These are phyloP conservation scores for Orthosia cruda DNA, from an alignment of 2,888 invertebrate genomes.

Conservation along the genomic window DNA sequence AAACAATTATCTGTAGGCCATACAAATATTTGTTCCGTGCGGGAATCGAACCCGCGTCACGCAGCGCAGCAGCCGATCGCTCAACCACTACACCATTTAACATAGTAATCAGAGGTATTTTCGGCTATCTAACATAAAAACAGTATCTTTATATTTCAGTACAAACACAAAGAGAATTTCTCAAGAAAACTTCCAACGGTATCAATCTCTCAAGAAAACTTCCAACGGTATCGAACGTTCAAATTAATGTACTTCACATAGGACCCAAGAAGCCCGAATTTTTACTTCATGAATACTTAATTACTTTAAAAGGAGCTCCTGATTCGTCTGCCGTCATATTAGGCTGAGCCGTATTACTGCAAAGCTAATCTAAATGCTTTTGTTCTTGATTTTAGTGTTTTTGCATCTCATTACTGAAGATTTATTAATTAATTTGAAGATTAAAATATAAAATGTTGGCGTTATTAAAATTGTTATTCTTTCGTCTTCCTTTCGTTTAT, in stretches of 20 bases:
- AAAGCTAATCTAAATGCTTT: slow-evolving; percentile 21
- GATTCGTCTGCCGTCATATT: slow-evolving; percentile 26
- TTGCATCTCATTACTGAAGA: slow-evolving; percentile 2
- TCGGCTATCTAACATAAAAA: no score
- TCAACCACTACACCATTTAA: no score
- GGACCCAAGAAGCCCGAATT: slow-evolving; percentile 21
- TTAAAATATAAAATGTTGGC: background rate
- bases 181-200: slow-evolving; percentile 38
- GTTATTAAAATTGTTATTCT: background rate
- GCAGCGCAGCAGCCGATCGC: no score
- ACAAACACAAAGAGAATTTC: slow-evolving; percentile 40
- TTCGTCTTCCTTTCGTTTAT: background rate
- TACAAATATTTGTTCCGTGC: no score
- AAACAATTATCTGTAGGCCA: no score
- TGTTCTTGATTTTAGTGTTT: slow-evolving; percentile 24
- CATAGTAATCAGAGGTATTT: no score
- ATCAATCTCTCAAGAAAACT: slow-evolving; percentile 41
- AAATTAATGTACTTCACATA: slow-evolving; percentile 61
- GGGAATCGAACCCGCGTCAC: no score
- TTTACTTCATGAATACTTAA: slow-evolving; percentile 45
- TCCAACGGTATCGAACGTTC: slow-evolving; percentile 41
- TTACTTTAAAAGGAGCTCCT: slow-evolving; percentile 7
- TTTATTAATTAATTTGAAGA: background rate
- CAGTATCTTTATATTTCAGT: background rate
- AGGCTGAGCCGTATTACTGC: slow-evolving; percentile 22